A percentile compares a stretch with the other conserved stretches of the same genome.
Evolutionary conservation across 2,113 vertebrate genomes (phyloP).

Genomic region (Vimba vimba): DNA sequence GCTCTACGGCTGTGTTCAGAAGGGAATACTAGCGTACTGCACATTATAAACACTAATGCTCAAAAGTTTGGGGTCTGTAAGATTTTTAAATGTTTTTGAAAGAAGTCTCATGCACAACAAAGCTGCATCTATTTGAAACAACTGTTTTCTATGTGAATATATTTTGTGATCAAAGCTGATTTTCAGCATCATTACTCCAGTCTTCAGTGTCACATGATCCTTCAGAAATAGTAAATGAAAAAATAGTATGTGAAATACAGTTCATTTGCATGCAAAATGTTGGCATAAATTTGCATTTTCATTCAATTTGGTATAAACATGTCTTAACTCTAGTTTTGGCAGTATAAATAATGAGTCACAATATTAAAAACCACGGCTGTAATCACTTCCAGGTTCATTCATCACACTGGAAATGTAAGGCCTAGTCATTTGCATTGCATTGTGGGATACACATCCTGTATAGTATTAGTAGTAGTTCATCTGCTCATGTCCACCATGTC

Average conservation of each 20-base stretch:
- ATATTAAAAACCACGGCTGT: not conserved
- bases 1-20: not conserved
- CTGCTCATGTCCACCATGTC: not conserved
- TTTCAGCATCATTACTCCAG: not conserved
- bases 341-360: not conserved
- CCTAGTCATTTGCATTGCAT: not conserved
- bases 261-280: not conserved
- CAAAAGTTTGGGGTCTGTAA: not conserved
- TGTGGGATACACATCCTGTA: not conserved
- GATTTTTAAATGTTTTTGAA: not conserved
- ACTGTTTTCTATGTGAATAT: not conserved
- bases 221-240: not conserved
- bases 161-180: not conserved
- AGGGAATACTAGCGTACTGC: not conserved
- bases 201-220: not conserved
- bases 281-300: not conserved
- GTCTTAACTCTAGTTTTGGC: too few species aligned
- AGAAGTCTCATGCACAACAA: not conserved
- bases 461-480: not conserved
- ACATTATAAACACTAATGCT: not conserved
- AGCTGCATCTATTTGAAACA: not conserved
- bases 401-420: not conserved
- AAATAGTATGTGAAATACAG: not conserved
- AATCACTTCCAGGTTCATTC: not conserved
- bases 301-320: not conserved